Conservation (phyloP, 2,113 vertebrate species). For the Bubo bubo region DNA sequence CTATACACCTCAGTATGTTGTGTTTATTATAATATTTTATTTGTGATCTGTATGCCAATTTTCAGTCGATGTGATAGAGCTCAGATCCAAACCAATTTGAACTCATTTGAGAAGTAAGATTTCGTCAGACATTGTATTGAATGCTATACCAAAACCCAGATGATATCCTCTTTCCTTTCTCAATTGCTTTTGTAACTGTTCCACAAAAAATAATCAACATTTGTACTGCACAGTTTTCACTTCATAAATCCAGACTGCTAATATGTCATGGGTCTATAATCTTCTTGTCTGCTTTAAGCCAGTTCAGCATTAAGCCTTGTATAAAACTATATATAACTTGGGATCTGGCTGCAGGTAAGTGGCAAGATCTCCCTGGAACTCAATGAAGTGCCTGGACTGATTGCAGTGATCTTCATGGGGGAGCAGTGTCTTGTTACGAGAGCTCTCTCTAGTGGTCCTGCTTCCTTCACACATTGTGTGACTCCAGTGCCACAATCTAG, state of each 20-base stretch:
- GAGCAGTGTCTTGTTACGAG: conserved; percentile 10
- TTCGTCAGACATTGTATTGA: background rate
- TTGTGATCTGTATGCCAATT: background rate
- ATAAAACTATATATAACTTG: conserved; percentile 25
- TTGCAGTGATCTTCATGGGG: background rate
- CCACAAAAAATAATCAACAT: conserved; percentile 46
- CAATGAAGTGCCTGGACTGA: background rate
- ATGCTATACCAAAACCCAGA: conserved; percentile 26
- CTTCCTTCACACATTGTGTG: background rate
- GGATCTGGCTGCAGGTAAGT: conserved; percentile 10
- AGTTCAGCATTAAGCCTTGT: background rate
- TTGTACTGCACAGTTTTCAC: conserved; percentile 41
- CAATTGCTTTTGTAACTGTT: conserved; percentile 47
- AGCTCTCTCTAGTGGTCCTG: conserved; percentile 53
- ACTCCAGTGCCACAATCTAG: background rate
- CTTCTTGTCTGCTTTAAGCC: background rate
- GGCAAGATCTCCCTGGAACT: background rate
- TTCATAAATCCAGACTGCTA: conserved; percentile 58
- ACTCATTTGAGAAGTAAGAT: background rate
- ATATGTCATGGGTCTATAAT: conserved; percentile 27
- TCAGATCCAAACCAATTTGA: background rate
- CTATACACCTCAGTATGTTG: background rate
- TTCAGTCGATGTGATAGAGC: background rate
- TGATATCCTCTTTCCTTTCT: conserved; percentile 49
- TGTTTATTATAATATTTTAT: background rate